Percentiles rank a stretch among this genome's conserved stretches.
Conservation (phyloP, 2,113 vertebrate genomes). For the Erpornis zantholeuca region DNA sequence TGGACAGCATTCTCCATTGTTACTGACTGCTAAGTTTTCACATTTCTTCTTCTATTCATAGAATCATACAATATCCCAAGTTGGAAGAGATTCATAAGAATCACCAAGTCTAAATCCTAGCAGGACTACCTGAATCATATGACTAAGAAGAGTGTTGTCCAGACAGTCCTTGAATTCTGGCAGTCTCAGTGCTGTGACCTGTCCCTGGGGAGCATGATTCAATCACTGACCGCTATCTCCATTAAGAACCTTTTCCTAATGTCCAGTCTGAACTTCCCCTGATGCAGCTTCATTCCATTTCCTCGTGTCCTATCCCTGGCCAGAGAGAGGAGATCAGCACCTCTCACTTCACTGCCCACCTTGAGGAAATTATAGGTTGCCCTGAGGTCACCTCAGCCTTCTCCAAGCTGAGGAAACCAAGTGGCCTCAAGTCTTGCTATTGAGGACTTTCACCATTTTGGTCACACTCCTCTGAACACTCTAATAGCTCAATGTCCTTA, state of each 20-base stretch:
- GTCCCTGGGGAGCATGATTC: background rate
- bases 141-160: background rate
- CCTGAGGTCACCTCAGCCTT: background rate
- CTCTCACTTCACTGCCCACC: background rate
- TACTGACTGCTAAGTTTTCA: background rate
- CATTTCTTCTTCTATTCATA: background rate
- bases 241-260: background rate
- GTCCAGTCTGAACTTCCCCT: background rate
- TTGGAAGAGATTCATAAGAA: background rate
- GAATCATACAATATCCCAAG: background rate
- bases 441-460: background rate
- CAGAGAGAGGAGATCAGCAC: background rate
- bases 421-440: background rate
- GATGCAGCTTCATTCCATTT: background rate
- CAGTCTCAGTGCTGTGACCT: background rate
- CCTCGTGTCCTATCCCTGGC: rapidly evolving
- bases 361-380: background rate
- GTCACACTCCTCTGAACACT: background rate
- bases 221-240: background rate
- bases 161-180: background rate
- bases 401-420: background rate
- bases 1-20: background rate
- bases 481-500: background rate
- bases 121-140: background rate
- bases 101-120: background rate